phyloP scores from a whole-genome alignment of 2,888 invertebrate species.

The Marronus borbonicus region DNA sequence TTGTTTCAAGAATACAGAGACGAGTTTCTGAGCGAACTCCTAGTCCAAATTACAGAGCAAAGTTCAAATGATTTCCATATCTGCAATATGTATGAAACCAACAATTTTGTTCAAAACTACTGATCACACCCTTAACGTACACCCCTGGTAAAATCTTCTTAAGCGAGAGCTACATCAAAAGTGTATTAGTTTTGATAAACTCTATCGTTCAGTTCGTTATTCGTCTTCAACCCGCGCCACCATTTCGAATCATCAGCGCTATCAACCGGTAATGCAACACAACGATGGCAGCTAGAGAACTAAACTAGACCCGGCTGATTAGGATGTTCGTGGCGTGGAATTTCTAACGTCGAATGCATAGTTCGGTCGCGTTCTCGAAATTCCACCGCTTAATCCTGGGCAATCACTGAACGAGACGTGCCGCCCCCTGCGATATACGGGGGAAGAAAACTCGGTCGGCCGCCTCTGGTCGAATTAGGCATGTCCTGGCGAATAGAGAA shows the following conservation, averaged over 20 bases:
- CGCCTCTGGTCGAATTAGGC: neutral
- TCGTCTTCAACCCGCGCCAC: neutral
- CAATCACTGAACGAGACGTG: neutral
- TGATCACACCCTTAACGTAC: no score
- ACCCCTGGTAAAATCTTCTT: no score
- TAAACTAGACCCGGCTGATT: neutral
- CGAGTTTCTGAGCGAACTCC: no score
- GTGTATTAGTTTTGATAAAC: no score
- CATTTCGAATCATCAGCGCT: neutral
- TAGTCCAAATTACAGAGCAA: no score
- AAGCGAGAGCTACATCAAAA: no score
- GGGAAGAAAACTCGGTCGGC: neutral
- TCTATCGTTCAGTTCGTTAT: neutral
- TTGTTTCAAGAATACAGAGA: no score
- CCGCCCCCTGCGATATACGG: neutral
- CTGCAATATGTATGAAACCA: no score
- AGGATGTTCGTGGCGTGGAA: neutral
- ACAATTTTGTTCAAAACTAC: no score
- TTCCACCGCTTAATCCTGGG: neutral
- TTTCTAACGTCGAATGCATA: constrained; percentile 12
- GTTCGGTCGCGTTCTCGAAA: neutral
- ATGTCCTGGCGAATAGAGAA: neutral
- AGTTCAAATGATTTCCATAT: no score
- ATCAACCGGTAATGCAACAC: neutral
- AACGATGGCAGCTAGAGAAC: neutral